A percentile compares a stretch with the other conserved stretches of the same genome.
phyloP scores from a whole-genome alignment of 1,140 invertebrate genomes.

The Drosophila repletoides region DNA sequence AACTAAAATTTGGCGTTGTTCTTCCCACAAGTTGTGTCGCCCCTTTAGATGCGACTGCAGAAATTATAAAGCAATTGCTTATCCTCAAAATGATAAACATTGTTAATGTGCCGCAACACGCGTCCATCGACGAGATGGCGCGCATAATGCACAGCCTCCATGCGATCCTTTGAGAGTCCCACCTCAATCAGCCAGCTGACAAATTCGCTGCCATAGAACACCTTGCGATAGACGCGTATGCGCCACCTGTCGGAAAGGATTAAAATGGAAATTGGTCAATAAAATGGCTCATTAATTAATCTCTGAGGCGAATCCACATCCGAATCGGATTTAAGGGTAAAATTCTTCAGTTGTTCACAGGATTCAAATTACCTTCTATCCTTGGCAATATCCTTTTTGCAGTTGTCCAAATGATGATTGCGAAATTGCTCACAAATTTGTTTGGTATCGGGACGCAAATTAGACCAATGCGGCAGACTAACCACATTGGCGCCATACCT shows the following conservation, averaged over 20 bases:
- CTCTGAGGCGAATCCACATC: background rate
- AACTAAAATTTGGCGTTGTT: conserved; percentile 73
- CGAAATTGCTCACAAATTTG: conserved; percentile 95
- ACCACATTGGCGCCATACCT: conserved; percentile 88
- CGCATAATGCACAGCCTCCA: conserved; percentile 92
- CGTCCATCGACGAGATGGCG: conserved; percentile 91
- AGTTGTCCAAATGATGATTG: conserved; percentile 91
- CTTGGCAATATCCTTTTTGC: conserved; percentile 89
- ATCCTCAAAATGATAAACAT: conserved; percentile 91
- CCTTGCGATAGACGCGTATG: conserved; percentile 88
- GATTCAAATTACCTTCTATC: conserved; percentile 86
- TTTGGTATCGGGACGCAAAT: conserved; percentile 89
- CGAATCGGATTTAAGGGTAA: background rate
- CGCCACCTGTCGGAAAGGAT: conserved; percentile 84
- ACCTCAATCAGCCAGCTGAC: conserved; percentile 93
- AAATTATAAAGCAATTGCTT: conserved; percentile 88
- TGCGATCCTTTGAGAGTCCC: conserved; percentile 88
- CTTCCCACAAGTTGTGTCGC: background rate
- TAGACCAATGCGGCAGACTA: conserved; percentile 87
- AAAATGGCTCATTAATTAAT: background rate
- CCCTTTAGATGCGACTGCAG: conserved; percentile 74
- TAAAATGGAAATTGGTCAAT: background rate
- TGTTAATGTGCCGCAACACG: conserved; percentile 91
- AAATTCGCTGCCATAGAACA: conserved; percentile 92
- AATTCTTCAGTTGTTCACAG: too few species aligned